These are phyloP conservation scores for Gambusia yucatana DNA, from an alignment of 2,797 vertebrate species.

Conservation along the genomic window DNA sequence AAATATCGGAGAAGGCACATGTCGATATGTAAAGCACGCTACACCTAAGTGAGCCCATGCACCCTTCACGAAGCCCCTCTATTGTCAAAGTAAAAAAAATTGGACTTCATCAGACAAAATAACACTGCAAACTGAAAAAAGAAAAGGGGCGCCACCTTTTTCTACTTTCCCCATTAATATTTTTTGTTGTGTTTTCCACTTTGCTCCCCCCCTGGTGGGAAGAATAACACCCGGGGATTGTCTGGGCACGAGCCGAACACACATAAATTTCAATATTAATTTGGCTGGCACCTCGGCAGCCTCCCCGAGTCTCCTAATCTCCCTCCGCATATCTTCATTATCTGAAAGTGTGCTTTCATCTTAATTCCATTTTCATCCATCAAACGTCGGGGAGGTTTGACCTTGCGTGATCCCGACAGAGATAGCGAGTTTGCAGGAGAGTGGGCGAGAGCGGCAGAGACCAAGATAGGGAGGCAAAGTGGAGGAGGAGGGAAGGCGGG, in stretches of 20 bases:
- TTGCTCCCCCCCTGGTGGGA: constrained; percentile 49
- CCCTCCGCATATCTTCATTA: constrained; percentile 77
- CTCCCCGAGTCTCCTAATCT: constrained; percentile 70
- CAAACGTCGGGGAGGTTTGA: constrained; percentile 76
- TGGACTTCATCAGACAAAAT: constrained; percentile 49
- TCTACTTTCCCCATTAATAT: constrained; percentile 46
- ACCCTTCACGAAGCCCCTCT: not conserved
- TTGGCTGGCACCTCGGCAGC: constrained; percentile 68
- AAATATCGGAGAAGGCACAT: constrained; percentile 26
- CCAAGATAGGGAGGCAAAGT: constrained; percentile 31
- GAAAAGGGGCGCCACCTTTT: constrained; percentile 33
- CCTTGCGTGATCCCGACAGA: constrained; percentile 71
- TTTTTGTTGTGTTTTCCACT: constrained; percentile 76
- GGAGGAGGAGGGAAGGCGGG: not conserved
- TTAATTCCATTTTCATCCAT: constrained; percentile 83
- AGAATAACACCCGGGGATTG: constrained; percentile 67
- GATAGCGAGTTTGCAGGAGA: constrained; percentile 53
- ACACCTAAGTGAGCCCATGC: constrained; percentile 7
- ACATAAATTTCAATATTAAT: constrained; percentile 81
- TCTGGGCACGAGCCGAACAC: constrained; percentile 75
- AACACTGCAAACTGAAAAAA: constrained; percentile 50
- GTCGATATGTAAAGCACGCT: constrained; percentile 31
- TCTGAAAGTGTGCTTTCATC: constrained; percentile 81
- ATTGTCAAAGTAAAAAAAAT: constrained; percentile 13
- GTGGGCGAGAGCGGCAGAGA: constrained; percentile 44